These are phyloP conservation scores for Limosa lapponica DNA, from an alignment of 2,797 vertebrate species.

Conservation along the genomic window DNA sequence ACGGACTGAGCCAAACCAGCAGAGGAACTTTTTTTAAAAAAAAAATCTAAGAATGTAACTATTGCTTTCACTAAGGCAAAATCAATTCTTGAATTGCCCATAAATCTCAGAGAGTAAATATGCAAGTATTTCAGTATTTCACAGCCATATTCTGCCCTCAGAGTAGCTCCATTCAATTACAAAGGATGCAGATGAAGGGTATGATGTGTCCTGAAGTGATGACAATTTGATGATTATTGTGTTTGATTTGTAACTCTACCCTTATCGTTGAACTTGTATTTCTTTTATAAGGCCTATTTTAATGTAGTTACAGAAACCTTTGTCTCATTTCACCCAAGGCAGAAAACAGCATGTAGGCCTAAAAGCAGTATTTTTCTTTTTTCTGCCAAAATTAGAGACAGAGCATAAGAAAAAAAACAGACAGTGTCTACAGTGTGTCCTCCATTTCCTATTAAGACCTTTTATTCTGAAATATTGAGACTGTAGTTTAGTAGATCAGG, in stretches of 20 bases:
- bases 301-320: background rate
- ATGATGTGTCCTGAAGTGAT: conserved; percentile 31
- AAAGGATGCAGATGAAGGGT: conserved; percentile 8
- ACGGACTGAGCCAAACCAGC: background rate
- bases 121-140: background rate
- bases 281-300: background rate
- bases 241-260: conserved; percentile 43
- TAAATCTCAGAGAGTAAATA: background rate
- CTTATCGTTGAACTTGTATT: background rate
- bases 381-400: background rate
- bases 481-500: background rate
- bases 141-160: conserved; percentile 3
- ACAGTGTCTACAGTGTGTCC: background rate
- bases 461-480: background rate
- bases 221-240: conserved; percentile 53
- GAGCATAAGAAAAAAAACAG: background rate
- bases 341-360: background rate
- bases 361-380: background rate
- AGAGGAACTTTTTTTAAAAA: background rate
- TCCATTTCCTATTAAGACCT: background rate
- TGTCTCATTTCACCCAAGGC: background rate
- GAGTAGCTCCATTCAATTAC: conserved; percentile 37
- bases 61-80: background rate
- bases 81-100: background rate
- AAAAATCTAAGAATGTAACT: background rate